These are phyloP conservation scores for Akabosia matsudoensis DNA, from an alignment of 1,140 invertebrate species.

Conservation along the genomic window DNA sequence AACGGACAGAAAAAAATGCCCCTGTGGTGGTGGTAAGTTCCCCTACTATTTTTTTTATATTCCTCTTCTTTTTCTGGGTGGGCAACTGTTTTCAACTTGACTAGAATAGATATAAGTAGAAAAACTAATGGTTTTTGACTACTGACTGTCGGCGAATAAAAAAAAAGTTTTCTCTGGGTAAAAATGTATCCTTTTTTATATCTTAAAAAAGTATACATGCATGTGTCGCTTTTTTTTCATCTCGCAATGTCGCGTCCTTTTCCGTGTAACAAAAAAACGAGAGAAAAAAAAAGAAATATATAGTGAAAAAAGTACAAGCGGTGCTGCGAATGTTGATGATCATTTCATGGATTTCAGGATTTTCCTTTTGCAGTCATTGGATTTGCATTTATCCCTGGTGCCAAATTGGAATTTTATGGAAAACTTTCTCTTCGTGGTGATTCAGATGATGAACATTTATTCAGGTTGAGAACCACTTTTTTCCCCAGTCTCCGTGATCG, in stretches of 20 bases:
- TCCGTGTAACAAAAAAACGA: neutral
- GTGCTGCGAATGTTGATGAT: no score
- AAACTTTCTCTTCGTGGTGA: neutral
- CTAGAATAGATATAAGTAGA: neutral
- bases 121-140: neutral
- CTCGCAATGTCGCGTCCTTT: neutral
- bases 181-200: no score
- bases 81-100: neutral
- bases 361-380: neutral
- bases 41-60: no score
- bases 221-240: neutral
- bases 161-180: no score
- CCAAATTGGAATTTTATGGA: conserved; percentile 21
- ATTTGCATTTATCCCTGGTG: conserved; percentile 12
- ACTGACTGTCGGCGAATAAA: neutral
- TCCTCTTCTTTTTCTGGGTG: no score
- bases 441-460: no score
- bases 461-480: no score
- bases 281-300: no score
- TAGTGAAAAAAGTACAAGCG: no score
- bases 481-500: no score
- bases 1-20: neutral
- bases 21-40: no score
- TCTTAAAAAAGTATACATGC: neutral
- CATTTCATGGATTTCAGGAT: neutral